These are phyloP conservation scores for Ctenicera cuprea DNA, from an alignment of 2,888 invertebrate species.

Conservation along the genomic window DNA sequence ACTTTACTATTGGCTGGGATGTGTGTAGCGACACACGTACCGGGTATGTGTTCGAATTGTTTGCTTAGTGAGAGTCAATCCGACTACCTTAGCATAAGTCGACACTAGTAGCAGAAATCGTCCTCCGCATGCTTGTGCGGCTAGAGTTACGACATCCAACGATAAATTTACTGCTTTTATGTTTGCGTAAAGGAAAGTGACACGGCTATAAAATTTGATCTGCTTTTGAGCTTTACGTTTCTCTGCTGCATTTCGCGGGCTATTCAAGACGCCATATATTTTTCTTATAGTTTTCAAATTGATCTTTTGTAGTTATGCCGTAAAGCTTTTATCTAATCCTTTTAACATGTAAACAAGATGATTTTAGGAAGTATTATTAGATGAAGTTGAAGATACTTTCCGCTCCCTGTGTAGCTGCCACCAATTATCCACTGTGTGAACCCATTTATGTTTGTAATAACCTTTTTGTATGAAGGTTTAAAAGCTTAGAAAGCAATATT, in stretches of 20 bases:
- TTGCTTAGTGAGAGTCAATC: constrained; percentile 45
- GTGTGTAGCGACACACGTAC: constrained; percentile 60
- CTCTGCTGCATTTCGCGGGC: constrained; percentile 68
- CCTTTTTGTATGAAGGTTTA: no score
- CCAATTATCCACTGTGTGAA: no score
- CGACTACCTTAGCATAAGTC: constrained; percentile 62
- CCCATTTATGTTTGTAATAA: no score
- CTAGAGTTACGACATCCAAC: constrained; percentile 67
- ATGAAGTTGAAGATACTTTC: no score
- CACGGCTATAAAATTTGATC: constrained; percentile 55
- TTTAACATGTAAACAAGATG: not conserved
- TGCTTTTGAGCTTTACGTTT: constrained; percentile 54
- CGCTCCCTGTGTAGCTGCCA: no score
- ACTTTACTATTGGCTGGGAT: constrained; percentile 75
- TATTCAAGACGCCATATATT: constrained; percentile 69
- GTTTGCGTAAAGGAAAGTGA: constrained; percentile 56
- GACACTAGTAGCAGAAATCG: constrained; percentile 70
- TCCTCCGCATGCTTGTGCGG: constrained; percentile 63
- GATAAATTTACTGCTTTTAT: constrained; percentile 56
- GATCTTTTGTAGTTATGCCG: constrained; percentile 25
- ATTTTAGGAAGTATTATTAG: not conserved
- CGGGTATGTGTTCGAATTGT: constrained; percentile 49
- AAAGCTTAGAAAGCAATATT: no score
- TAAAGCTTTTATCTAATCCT: constrained; percentile 2
- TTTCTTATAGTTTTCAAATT: constrained; percentile 42